Conservation (phyloP, 2,888 invertebrate genomes). For the Sarcophaga caerulescens region DNA sequence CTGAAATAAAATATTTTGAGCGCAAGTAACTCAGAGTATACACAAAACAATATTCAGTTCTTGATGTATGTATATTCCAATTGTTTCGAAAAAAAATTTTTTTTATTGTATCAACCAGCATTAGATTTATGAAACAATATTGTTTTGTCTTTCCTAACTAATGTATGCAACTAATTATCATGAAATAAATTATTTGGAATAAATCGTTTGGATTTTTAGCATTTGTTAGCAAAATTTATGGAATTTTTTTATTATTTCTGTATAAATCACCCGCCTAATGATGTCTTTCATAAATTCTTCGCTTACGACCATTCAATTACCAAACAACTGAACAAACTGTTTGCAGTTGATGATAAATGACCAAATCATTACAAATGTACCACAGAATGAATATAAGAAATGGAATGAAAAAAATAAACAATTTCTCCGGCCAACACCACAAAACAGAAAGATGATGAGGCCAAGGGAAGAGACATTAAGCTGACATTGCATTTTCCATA, state of each 20-base stretch:
- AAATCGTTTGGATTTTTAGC: not conserved
- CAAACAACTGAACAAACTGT: slow-evolving; percentile 61
- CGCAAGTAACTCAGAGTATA: no score
- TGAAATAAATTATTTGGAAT: not conserved
- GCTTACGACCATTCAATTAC: slow-evolving; percentile 71
- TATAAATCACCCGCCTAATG: slow-evolving; percentile 42
- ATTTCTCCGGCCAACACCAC: not conserved
- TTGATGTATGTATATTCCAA: no score
- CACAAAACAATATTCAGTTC: no score
- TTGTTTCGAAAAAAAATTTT: no score
- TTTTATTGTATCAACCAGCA: no score
- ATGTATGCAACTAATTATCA: not conserved
- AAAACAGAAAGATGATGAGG: not conserved
- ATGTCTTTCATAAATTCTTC: slow-evolving; percentile 71
- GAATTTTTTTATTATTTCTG: not conserved
- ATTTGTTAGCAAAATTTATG: not conserved
- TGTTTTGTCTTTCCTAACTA: not conserved
- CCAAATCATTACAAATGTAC: slow-evolving; percentile 40
- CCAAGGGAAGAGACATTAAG: slow-evolving; percentile 14
- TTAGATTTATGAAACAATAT: no score
- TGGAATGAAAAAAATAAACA: slow-evolving; percentile 3
- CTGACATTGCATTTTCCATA: slow-evolving; percentile 37
- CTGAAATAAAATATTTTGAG: no score
- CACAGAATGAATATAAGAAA: not conserved
- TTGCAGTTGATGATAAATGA: slow-evolving; percentile 69